Evolutionary conservation across 2,888 invertebrate genomes (phyloP).

Genomic region (Alloscopus bannaensis): DNA sequence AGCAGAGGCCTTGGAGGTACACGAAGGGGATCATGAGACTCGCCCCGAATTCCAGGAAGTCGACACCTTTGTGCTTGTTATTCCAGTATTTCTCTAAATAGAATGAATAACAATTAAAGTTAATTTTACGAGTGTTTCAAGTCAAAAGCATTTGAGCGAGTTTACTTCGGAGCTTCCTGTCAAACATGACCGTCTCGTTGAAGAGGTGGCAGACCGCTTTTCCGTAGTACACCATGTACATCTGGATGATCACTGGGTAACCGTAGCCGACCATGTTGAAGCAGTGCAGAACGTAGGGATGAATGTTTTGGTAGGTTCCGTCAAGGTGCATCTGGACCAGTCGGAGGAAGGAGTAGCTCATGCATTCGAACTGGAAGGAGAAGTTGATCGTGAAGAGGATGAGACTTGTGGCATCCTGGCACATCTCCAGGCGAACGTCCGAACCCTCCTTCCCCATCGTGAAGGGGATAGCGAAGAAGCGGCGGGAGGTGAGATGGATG

Average conservation of each 20-base stretch:
- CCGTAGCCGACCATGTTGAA: slow-evolving; percentile 53
- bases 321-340: slow-evolving; percentile 49
- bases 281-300: slow-evolving; percentile 36
- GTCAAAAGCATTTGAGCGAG: background rate
- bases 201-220: slow-evolving; percentile 22
- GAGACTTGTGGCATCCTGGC: slow-evolving; percentile 20
- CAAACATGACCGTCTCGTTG: slow-evolving; percentile 18
- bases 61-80: background rate
- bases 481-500: slow-evolving; percentile 18
- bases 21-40: background rate
- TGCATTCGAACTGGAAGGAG: slow-evolving; percentile 37
- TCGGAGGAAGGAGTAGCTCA: slow-evolving; percentile 45
- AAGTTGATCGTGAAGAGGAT: slow-evolving; percentile 38
- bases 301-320: slow-evolving; percentile 18
- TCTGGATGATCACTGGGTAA: slow-evolving; percentile 35
- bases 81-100: slow-evolving; percentile 13
- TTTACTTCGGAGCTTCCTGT: slow-evolving; percentile 27
- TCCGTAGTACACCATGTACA: slow-evolving; percentile 40
- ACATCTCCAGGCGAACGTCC: slow-evolving; percentile 10
- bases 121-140: background rate
- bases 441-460: background rate
- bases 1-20: slow-evolving; percentile 26
- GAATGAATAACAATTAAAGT: slow-evolving; percentile 2
- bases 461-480: slow-evolving; percentile 39
- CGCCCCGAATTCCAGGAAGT: slow-evolving; percentile 1